These are phyloP conservation scores for Caenorhabditis uteleia DNA, from an alignment of 2,888 invertebrate genomes.

Conservation along the genomic window DNA sequence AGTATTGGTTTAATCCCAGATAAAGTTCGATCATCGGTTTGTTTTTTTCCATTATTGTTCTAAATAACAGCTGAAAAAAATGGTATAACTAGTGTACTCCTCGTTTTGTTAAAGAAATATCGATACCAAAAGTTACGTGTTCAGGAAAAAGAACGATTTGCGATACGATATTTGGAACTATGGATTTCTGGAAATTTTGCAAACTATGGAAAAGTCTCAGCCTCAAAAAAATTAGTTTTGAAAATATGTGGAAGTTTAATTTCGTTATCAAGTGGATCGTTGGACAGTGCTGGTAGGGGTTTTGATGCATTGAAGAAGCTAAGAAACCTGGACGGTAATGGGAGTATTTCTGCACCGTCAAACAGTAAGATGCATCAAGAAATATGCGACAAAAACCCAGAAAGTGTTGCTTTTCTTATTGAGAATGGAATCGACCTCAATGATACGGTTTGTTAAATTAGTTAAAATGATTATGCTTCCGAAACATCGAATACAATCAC, in stretches of 20 bases:
- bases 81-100: too few relatives aligned
- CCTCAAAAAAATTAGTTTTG: slow-evolving; percentile 42
- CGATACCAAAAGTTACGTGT: too few relatives aligned
- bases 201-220: slow-evolving; percentile 51
- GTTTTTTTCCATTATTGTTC: too few relatives aligned
- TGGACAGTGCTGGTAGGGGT: slow-evolving; percentile 54
- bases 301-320: slow-evolving; percentile 41
- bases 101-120: too few relatives aligned
- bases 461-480: too few relatives aligned
- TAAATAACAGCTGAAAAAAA: too few relatives aligned
- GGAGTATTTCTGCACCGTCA: slow-evolving; percentile 34
- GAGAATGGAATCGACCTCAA: slow-evolving; percentile 54
- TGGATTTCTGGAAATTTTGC: slow-evolving; percentile 43
- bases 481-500: too few relatives aligned
- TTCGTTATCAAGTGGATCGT: slow-evolving; percentile 45
- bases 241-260: slow-evolving; percentile 36
- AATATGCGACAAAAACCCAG: slow-evolving; percentile 43
- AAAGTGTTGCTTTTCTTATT: slow-evolving; percentile 47
- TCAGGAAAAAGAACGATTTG: too few relatives aligned
- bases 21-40: too few relatives aligned
- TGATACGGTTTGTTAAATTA: slow-evolving; percentile 32
- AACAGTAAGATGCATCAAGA: slow-evolving; percentile 42
- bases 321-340: slow-evolving; percentile 30
- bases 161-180: slow-evolving; percentile 33
- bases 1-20: slow-evolving; percentile 38